These are phyloP conservation scores for Brachirus orientalis DNA, from an alignment of 2,113 vertebrate genomes.

Conservation along the genomic window DNA sequence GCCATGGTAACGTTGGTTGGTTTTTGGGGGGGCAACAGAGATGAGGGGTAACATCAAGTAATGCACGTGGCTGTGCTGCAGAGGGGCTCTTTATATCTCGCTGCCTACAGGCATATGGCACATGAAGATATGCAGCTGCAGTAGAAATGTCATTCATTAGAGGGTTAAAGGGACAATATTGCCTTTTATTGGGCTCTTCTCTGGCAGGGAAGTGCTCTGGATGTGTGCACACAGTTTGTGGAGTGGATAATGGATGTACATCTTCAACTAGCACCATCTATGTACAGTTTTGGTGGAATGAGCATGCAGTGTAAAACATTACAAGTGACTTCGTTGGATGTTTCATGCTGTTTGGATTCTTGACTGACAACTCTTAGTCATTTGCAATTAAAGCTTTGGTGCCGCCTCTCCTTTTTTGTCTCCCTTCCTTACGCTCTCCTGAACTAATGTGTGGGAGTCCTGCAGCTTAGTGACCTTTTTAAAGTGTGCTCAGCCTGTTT, in stretches of 20 bases:
- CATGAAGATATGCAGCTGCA: conserved; percentile 63
- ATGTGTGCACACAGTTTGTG: conserved; percentile 30
- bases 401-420: not conserved
- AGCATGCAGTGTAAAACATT: not conserved
- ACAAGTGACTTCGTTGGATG: conserved; percentile 1
- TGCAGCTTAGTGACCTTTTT: conserved; percentile 62
- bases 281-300: conserved; percentile 5
- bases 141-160: conserved; percentile 49
- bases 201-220: conserved; percentile 17
- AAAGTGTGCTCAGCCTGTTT: conserved; percentile 42
- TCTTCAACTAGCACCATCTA: conserved; percentile 22
- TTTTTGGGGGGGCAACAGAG: conserved; percentile 27
- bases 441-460: conserved; percentile 41
- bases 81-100: conserved; percentile 51
- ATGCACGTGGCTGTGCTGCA: conserved; percentile 37
- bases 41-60: conserved; percentile 26
- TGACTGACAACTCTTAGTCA: conserved; percentile 6
- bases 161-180: conserved; percentile 25
- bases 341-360: not conserved
- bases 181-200: conserved; percentile 33
- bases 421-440: not conserved
- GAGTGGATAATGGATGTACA: conserved; percentile 36
- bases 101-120: conserved; percentile 60
- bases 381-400: conserved; percentile 12
- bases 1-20: conserved; percentile 69